phyloP scores from a whole-genome alignment of 2,113 vertebrate genomes.

The Procavia capensis region DNA sequence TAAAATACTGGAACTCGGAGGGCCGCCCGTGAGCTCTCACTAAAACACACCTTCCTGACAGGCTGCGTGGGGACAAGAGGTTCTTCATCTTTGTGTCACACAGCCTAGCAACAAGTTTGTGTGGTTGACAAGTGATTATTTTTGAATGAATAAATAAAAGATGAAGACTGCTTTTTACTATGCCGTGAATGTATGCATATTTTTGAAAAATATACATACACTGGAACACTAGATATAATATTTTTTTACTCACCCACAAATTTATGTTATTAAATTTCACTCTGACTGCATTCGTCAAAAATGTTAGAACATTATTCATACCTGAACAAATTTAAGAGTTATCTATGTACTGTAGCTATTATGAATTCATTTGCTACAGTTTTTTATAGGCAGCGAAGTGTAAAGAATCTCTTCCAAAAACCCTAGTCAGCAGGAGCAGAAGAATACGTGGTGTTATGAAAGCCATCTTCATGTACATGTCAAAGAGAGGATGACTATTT shows the following conservation, averaged over 20 bases:
- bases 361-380: not conserved
- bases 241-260: not conserved
- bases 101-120: not conserved
- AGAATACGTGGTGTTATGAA: not conserved
- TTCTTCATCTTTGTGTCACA: not conserved
- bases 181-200: not conserved
- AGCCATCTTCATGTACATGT: not conserved
- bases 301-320: not conserved
- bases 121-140: not conserved
- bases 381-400: not conserved
- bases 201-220: not conserved
- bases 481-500: not conserved
- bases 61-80: not conserved
- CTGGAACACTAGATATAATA: not conserved
- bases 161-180: not conserved
- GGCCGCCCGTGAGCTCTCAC: not conserved
- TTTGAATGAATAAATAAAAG: slow-evolving; percentile 15
- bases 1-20: not conserved
- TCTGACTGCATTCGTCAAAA: not conserved
- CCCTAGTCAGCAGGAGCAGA: not conserved
- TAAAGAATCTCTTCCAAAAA: not conserved
- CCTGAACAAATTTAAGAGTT: not conserved
- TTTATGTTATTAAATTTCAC: not conserved
- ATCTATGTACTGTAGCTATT: not conserved
- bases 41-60: not conserved